Conservation (phyloP, 2,113 vertebrate species). For the Corydoras sp. region DNA sequence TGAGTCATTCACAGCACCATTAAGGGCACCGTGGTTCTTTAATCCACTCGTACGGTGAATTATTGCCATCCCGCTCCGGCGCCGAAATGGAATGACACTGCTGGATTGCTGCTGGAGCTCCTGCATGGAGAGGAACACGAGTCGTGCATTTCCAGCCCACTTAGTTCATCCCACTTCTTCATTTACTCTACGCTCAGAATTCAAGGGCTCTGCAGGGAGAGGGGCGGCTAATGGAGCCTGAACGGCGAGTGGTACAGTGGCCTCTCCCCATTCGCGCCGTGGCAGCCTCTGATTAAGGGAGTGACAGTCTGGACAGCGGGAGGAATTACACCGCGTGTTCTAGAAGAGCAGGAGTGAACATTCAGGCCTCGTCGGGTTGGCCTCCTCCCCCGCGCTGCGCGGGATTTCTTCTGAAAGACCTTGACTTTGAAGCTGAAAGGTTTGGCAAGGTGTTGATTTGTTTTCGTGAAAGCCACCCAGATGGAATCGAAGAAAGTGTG, state of each 20-base stretch:
- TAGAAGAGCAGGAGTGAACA: constrained; percentile 44
- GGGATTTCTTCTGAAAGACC: constrained; percentile 44
- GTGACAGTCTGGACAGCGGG: constrained; percentile 55
- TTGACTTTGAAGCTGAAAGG: constrained; percentile 27
- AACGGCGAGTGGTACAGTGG: constrained; percentile 56
- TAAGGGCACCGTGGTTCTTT: constrained; percentile 51
- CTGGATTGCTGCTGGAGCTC: constrained; percentile 24
- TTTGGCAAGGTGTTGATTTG: background rate
- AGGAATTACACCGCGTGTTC: constrained; percentile 53
- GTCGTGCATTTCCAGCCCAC: constrained; percentile 11
- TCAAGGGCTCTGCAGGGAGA: constrained; percentile 50
- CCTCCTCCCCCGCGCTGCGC: constrained; percentile 40
- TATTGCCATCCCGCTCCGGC: constrained; percentile 46
- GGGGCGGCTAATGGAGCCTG: constrained; percentile 57
- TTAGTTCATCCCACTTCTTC: constrained; percentile 34
- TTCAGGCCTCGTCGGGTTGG: constrained; percentile 40
- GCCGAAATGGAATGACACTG: constrained; percentile 11
- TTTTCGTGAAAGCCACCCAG: constrained; percentile 1
- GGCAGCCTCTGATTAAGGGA: constrained; percentile 58
- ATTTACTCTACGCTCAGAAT: constrained; percentile 41
- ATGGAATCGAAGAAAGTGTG: constrained; percentile 6
- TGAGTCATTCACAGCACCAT: constrained; percentile 50
- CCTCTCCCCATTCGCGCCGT: constrained; percentile 47
- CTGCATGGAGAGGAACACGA: constrained; percentile 15
- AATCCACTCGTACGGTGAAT: constrained; percentile 51